Conservation (phyloP, 1,140 invertebrate genomes). For the Mercenaria mercenaria region DNA sequence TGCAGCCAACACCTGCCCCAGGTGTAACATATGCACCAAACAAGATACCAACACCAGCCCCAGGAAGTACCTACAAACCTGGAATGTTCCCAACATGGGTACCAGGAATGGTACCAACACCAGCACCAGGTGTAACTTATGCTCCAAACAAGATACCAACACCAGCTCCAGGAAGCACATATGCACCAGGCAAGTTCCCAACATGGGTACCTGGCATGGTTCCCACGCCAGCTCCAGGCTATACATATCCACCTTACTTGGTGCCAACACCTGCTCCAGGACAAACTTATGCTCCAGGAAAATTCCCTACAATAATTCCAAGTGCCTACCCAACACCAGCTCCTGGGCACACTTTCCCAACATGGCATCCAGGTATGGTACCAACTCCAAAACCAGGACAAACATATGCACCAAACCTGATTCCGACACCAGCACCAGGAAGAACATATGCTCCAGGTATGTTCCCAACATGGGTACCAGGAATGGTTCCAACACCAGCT, state of each 20-base stretch:
- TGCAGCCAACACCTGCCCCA: slow-evolving; percentile 59
- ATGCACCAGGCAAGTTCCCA: slow-evolving; percentile 71
- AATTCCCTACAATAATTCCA: slow-evolving; percentile 54
- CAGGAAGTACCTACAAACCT: slow-evolving; percentile 53
- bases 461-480: slow-evolving; percentile 48
- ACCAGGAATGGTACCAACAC: slow-evolving; percentile 48
- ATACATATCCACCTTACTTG: slow-evolving; percentile 55
- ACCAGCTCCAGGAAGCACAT: slow-evolving; percentile 73
- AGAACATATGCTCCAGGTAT: slow-evolving; percentile 18
- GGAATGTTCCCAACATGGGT: slow-evolving; percentile 57
- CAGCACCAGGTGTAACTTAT: slow-evolving; percentile 57
- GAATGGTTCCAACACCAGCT: slow-evolving; percentile 54
- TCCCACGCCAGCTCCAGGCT: slow-evolving; percentile 68
- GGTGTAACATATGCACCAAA: slow-evolving; percentile 71
- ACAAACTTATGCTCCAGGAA: slow-evolving; percentile 58
- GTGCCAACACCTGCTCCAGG: slow-evolving; percentile 38
- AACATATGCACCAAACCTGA: slow-evolving; percentile 69
- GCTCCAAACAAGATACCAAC: slow-evolving; percentile 56
- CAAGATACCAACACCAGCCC: slow-evolving; percentile 53
- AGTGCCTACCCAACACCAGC: slow-evolving; percentile 27
- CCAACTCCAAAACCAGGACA: slow-evolving; percentile 66
- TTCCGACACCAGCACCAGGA: slow-evolving; percentile 56
- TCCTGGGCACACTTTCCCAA: slow-evolving; percentile 15
- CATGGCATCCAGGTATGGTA: slow-evolving; percentile 31
- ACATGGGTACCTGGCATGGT: slow-evolving; percentile 41